phyloP scores from a whole-genome alignment of 1,140 invertebrate genomes.

The Caenorhabditis latens region DNA sequence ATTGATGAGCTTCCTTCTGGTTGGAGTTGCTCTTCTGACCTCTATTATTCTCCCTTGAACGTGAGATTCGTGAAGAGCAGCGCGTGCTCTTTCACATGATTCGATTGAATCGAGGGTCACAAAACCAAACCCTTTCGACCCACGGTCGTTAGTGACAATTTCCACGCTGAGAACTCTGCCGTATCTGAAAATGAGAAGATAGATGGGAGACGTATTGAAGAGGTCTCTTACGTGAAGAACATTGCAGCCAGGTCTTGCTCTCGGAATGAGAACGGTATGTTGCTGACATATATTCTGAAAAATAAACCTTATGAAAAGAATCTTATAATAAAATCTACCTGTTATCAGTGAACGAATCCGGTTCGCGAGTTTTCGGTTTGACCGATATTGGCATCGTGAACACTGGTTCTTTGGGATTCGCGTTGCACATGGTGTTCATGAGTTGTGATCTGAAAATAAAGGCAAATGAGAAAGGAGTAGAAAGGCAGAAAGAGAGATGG shows the following conservation, averaged over 20 bases:
- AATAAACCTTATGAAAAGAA: background rate
- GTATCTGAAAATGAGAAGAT: conserved; percentile 28
- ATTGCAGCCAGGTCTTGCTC: conserved; percentile 43
- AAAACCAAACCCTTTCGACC: conserved; percentile 62
- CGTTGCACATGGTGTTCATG: background rate
- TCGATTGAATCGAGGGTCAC: conserved; percentile 58
- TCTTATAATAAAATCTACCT: background rate
- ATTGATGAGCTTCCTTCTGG: conserved; percentile 40
- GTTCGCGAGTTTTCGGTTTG: conserved; percentile 56
- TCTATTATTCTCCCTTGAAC: conserved; percentile 61
- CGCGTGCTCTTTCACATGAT: conserved; percentile 52
- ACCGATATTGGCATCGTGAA: conserved; percentile 50
- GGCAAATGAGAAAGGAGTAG: too few species aligned
- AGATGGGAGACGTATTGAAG: background rate
- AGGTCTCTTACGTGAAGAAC: conserved; percentile 2
- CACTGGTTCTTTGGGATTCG: conserved; percentile 2
- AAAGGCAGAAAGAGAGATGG: background rate
- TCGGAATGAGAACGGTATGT: conserved; percentile 53
- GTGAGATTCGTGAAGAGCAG: conserved; percentile 38
- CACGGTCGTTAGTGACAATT: conserved; percentile 57
- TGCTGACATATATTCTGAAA: conserved; percentile 60
- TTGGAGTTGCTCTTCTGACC: conserved; percentile 48
- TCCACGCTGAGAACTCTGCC: conserved; percentile 44
- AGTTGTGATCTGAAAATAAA: conserved; percentile 13
- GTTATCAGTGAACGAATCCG: conserved; percentile 49